These are phyloP conservation scores for Pachycephala philippinensis DNA, from an alignment of 2,113 vertebrate species.

Conservation along the genomic window DNA sequence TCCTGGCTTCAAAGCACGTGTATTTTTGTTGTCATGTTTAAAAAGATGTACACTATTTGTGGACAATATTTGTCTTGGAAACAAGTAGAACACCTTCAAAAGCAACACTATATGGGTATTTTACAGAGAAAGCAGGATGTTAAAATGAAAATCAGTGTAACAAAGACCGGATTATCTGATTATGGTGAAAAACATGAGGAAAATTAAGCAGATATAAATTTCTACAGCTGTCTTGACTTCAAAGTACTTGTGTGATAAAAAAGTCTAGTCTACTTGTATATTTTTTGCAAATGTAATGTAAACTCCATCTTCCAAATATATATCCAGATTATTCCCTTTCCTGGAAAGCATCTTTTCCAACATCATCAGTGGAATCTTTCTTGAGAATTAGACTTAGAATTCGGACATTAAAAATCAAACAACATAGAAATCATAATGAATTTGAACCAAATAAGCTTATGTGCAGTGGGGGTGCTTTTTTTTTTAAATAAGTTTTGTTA, in stretches of 20 bases:
- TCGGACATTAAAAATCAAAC: not conserved
- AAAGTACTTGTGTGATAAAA: not conserved
- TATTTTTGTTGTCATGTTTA: not conserved
- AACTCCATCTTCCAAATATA: not conserved
- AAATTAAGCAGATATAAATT: not conserved
- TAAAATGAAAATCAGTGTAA: not conserved
- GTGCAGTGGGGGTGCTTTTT: rapidly evolving
- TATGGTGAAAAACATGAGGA: not conserved
- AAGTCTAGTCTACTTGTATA: not conserved
- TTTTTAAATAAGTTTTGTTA: not conserved
- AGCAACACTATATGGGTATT: not conserved
- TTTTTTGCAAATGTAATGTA: not conserved
- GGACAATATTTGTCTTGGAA: not conserved
- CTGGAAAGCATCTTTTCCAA: not conserved
- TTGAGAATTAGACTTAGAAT: not conserved
- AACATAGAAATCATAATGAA: not conserved
- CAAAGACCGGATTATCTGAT: not conserved
- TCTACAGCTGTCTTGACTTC: not conserved
- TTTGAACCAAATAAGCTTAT: not conserved
- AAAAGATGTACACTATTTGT: not conserved
- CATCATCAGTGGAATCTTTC: not conserved
- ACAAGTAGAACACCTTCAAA: not conserved
- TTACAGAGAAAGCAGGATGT: not conserved
- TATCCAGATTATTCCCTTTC: not conserved
- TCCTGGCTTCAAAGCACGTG: not conserved